Base-by-base conservation (phyloP, 2,888 invertebrate genomes). In the Alloplasta piceator region DNA sequence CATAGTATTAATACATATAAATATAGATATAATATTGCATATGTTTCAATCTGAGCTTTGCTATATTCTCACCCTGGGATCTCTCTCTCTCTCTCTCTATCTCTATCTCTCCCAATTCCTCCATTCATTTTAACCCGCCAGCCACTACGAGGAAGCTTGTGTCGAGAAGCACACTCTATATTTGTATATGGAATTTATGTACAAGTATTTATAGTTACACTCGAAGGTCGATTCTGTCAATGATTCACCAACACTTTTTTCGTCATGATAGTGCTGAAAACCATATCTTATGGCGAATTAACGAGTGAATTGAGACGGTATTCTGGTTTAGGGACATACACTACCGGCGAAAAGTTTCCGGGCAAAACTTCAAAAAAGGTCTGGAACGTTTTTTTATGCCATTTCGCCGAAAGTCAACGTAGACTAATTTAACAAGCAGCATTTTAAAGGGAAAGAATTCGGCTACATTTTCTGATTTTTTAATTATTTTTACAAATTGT, bases 21-120 rank as follows among this genome's bases (percentile, higher is more conserved):
- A 48, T 60, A 38, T 73, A 39, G 14, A 52, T 14, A 52, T 16
- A 39, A 5, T 41, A 6, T 16, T 10, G 52, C 52, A 67, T 55
- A 56, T 71, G 80, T 75, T 71, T 80, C 12, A 36, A n/a, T 26
- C 61, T 60, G 52, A 70, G 64, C 72, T 71, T 71, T 58, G 74
- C 74, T 70, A 74, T 26, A 26, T 66, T 52, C 46, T 74, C 55
- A 78, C 50, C 73, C 75, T 36, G 41, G 12, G 61, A 55, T 76
- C 72, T 16, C 26, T 38, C 16, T 75, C 74, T 26, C 26, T 26
- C 26, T 26, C 3, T 26, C 26, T 26, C 26, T n/a, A n/a, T 26
- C 26, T 26, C 3, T 26, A 26, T 26, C 26, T 1, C 26, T 26
- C 26, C 74, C 61, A 41, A 14, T 64, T 61, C 72, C 38, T 64